These are phyloP conservation scores for Clarias batrachus DNA, from an alignment of 2,113 vertebrate genomes.

Conservation along the genomic window DNA sequence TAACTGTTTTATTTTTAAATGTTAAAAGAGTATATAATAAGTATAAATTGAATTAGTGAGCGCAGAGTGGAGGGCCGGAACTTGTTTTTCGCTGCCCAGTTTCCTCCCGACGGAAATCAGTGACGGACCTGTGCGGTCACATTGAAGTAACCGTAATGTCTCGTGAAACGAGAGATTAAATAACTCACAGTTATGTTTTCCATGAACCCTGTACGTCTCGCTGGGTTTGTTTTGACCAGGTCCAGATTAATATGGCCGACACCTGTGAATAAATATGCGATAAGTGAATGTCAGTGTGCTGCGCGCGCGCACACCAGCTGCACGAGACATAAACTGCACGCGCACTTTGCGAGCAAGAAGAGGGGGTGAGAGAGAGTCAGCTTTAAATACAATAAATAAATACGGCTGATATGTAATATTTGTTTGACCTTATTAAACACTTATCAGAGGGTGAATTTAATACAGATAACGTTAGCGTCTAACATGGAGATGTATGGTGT, in stretches of 20 bases:
- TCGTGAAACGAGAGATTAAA: neutral
- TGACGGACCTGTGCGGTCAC: conserved; percentile 42
- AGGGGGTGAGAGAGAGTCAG: neutral
- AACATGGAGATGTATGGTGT: neutral
- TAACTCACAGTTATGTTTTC: conserved; percentile 53
- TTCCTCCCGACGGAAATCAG: conserved; percentile 49
- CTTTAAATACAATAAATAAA: neutral
- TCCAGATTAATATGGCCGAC: neutral
- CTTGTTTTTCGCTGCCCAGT: conserved; percentile 35
- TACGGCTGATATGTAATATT: neutral
- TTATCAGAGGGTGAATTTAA: too few relatives aligned
- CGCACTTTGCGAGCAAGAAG: neutral
- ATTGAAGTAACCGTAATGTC: neutral
- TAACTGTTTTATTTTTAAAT: neutral
- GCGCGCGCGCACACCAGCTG: neutral
- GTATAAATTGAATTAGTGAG: neutral
- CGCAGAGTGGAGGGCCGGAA: conserved; percentile 44
- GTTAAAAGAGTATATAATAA: neutral
- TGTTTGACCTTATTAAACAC: neutral
- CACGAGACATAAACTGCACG: neutral
- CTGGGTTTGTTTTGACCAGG: conserved; percentile 42
- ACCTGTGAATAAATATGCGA: neutral
- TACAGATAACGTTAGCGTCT: neutral
- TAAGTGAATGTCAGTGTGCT: neutral
- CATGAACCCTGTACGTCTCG: conserved; percentile 39